Evolutionary conservation across 2,888 invertebrate genomes (phyloP), one percentile per base, ranked within the genome.

Genomic region (Dromius quadrimaculatus): DNA sequence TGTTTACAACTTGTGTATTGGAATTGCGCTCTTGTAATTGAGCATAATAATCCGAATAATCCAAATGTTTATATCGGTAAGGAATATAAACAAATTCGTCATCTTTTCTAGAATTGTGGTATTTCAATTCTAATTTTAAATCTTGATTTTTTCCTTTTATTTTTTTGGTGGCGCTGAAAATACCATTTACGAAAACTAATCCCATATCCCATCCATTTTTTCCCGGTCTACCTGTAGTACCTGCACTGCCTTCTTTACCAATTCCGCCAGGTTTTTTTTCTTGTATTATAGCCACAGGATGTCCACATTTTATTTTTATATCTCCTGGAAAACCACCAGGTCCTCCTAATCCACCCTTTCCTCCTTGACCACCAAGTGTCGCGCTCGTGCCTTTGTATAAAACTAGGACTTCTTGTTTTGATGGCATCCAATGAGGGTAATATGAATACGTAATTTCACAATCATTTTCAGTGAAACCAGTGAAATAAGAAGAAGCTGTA

Each of bases 181-280:
- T 57, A 50, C 54, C 38, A 13, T 54, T 70, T 20, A 4, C 61
- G 72, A 28, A 71, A 4, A 61, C 41, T 41, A 71, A 73, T n/a
- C 73, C 75, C 57, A 74, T 73, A 72, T 75, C 75, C 64, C 65
- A 70, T 6, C 75, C 74, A 66, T 75, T 74, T 69, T 72, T 71
- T 47, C 75, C 75, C 47, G 74, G 73, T n/a, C 43, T 19, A 15
- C 75, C 74, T 69, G 63, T 71, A 22, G 11, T 9, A 0, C 75
- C 75, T 19, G 71, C 72, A 36, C 63, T 28, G 4, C 75, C 75
- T n/a, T 65, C 22, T 15, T 64, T n/a, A 1, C 75, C 75, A n/a
- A 70, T 13, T 62, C 71, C 32, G 11, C 74, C 75, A 61, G 36
- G 23, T 2, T 62, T 22, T 11, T 38, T 66, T 2, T 59, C 15